These are phyloP conservation scores for Neoaliturus tenellus DNA, from an alignment of 2,888 invertebrate genomes.

Conservation along the genomic window DNA sequence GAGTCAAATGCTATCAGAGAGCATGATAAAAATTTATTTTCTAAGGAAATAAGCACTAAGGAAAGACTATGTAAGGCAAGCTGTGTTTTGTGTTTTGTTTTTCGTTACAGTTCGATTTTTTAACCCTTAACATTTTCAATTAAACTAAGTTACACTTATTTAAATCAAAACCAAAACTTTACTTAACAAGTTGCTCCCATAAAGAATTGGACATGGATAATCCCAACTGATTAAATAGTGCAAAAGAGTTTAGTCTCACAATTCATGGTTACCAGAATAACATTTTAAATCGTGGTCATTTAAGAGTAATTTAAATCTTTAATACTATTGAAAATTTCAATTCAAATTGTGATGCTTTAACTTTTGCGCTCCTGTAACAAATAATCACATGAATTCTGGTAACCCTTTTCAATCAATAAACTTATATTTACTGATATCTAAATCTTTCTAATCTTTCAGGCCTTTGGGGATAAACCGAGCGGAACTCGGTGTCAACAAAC, in stretches of 20 bases:
- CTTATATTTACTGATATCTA: background rate
- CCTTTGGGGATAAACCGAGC: background rate
- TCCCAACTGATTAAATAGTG: conserved; percentile 15
- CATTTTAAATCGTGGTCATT: background rate
- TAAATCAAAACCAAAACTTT: background rate
- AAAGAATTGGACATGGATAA: conserved; percentile 8
- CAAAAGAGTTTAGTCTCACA: conserved; percentile 42
- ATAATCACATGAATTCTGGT: background rate
- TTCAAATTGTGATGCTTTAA: too few relatives aligned
- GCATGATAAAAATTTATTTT: background rate
- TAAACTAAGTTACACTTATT: conserved; percentile 40
- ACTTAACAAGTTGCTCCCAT: background rate
- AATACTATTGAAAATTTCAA: too few relatives aligned
- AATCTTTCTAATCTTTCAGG: background rate
- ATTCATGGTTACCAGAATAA: background rate
- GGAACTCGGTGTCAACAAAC: conserved; percentile 16
- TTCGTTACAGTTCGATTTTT: background rate
- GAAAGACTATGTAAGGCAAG: background rate
- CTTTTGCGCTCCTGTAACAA: too few relatives aligned
- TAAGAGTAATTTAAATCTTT: background rate
- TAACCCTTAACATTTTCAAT: background rate
- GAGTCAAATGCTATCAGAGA: background rate
- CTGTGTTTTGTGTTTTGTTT: background rate
- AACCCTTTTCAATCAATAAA: background rate
- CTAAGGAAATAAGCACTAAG: background rate